These are phyloP conservation scores for Aplodontia rufa DNA, from an alignment of 2,113 vertebrate species.

Conservation along the genomic window DNA sequence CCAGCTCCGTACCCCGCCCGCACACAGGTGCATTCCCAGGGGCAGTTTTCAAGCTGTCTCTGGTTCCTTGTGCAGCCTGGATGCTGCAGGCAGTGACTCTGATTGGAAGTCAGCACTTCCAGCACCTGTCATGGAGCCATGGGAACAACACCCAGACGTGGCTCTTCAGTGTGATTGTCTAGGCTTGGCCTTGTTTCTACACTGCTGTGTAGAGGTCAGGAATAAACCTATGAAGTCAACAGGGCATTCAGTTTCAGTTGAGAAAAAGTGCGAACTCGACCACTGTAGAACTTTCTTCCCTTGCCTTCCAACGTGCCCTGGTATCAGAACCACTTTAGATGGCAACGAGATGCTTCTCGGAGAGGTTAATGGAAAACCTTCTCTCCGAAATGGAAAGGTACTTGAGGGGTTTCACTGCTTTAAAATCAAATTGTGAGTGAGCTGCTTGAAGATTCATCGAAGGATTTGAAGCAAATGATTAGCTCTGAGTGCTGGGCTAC, in stretches of 20 bases:
- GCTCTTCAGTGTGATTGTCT: not conserved
- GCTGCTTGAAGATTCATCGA: not conserved
- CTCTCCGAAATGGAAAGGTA: not conserved
- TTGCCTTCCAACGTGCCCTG: no score
- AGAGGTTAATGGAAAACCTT: not conserved
- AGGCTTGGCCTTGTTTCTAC: no score
- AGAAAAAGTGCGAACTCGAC: not conserved
- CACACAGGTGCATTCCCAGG: accelerated
- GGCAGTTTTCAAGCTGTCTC: not conserved
- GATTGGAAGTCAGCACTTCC: no score
- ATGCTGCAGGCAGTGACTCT: accelerated
- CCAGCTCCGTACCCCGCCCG: no score
- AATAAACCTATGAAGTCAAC: not conserved
- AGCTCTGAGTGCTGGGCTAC: accelerated
- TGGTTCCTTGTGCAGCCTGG: not conserved
- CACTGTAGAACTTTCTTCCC: not conserved
- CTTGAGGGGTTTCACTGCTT: not conserved
- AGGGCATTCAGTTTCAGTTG: not conserved
- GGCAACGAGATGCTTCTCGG: not conserved
- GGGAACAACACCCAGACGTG: no score
- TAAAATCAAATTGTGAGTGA: not conserved
- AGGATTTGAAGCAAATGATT: not conserved
- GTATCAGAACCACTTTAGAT: not conserved
- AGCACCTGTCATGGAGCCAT: no score
- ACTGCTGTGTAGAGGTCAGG: not conserved